Base-by-base conservation (phyloP, 37 sponge, comb jelly and placozoan species). In the Cladorhizidae sp. region DNA sequence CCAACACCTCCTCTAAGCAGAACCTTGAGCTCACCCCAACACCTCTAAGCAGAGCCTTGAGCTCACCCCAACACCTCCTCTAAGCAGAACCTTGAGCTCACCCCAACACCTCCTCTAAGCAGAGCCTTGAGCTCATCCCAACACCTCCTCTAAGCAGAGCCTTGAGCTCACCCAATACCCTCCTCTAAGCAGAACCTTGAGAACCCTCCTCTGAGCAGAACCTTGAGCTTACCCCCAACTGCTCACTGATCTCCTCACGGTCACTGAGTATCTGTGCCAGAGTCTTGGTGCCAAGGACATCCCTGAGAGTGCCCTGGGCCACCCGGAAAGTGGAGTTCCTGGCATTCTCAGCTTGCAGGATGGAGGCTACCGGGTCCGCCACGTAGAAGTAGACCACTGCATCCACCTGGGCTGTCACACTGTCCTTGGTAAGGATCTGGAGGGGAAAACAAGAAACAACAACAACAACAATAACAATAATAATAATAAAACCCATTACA, bases 371-470 rank as follows among this genome's bases (percentile, higher is more conserved):
- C 15, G 98, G 93, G 70, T 88, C 84, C 58, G 31, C 49, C 17
- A 94, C 84, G 18, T 95, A 81, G 88, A 89, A 97, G 79, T 89
- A 97, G 51, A 97, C 98, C 72, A 94, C 98, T 22, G 93, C 98
- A 83, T 97, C 95, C 49, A 97, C 98, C 9, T 76, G 42, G 18
- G 86, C 93, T 20, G 93, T 97, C 26, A 97, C 98, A 64, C 85
- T 83, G 86, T 97, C 98, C 72, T 89, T 91, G 33, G 98, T 94
- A 32, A 97, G 82, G 31, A 93, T 93, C 94, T 94, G 59, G 15
- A n/a, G 32, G 38, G 38, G 18, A 31, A 31, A 15, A 3, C 25
- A 32, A 9, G 31, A 20, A 25, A 40, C 20, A 40, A 40, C 5
- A 76, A 67, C 26, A 21, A 36, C 36, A 37, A 36, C 38, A 67